Base-by-base conservation (phyloP, 2,797 vertebrate species). In the Gymnopithys bicolor region DNA sequence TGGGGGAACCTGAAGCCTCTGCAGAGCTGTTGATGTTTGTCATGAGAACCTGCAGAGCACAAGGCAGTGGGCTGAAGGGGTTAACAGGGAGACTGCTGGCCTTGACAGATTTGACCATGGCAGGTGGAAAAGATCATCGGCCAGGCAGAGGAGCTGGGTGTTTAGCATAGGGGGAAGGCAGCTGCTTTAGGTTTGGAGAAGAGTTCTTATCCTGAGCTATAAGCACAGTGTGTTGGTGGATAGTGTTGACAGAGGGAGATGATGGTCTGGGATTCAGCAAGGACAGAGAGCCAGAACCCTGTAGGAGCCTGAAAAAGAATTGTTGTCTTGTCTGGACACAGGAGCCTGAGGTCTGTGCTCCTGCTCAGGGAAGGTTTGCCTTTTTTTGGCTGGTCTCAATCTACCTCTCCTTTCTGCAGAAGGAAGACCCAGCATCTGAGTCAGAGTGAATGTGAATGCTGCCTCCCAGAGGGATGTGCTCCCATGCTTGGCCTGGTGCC, bases 311-410 rank as follows among this genome's bases (percentile, higher is more conserved):
- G 48, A 59, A 51, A 11, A 30, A 23, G 18, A 11, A 17, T 16
- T 45, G 6, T 13, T 52, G 35, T 52, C 3, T 2, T 53, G 51
- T 17, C 58, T 84, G 67, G 32, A 37, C 28, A 48, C 2, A 16
- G 46, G 18, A 84, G 5, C 18, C 4, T 2, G 3, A 51, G 0
- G 13, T 41, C 68, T 62, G 18, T 17, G 10, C 9, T 88, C 4
- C 55, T 94, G 43, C n/a, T 8, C 4, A 21, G 27, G 37, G 19
- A 27, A 0, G 0, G 1, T 7, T 80, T 5, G 8, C 18, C 30
- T 78, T 43, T 67, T 37, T 68, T 71, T 53, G 49, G 37, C 30
- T 71, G 27, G 11, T 55, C 19, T 41, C 19, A 70, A 6, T 33
- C 21, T 13, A 21, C 1, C 2, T 60, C 43, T 82, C 13, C 22